These are phyloP conservation scores for Dendrolimus pini DNA, from an alignment of 2,888 invertebrate genomes.

Conservation along the genomic window DNA sequence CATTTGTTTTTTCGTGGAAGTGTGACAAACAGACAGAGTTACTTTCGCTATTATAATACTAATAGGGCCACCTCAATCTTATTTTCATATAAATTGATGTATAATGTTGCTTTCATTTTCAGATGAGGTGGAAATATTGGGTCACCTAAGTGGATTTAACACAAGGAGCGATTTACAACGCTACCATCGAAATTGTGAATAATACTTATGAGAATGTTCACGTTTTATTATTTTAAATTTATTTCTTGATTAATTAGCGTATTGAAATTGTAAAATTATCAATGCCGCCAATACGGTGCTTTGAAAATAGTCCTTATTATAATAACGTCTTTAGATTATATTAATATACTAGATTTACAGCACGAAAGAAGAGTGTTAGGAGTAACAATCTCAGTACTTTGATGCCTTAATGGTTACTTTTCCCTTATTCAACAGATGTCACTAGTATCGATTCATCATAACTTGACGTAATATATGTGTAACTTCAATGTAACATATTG, in stretches of 20 bases:
- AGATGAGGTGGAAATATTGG: constrained; percentile 63
- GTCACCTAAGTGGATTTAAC: constrained; percentile 28
- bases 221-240: constrained; percentile 9
- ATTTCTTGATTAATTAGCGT: constrained; percentile 12
- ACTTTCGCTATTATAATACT: too few species aligned
- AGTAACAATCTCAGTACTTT: too few species aligned
- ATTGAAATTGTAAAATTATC: constrained; percentile 22
- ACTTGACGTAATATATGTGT: too few species aligned
- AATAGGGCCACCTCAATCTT: too few species aligned
- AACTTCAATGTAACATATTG: too few species aligned
- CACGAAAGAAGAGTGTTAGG: too few species aligned
- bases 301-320: constrained; percentile 43
- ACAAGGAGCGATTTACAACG: constrained; percentile 19
- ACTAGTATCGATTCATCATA: too few species aligned
- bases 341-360: neutral
- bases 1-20: too few species aligned
- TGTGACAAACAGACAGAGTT: too few species aligned
- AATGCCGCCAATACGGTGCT: constrained; percentile 59
- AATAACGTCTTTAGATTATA: constrained; percentile 19
- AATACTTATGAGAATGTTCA: neutral
- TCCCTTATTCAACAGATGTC: too few species aligned
- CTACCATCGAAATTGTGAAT: constrained; percentile 30
- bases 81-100: too few species aligned
- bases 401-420: too few species aligned
- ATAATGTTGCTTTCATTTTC: constrained; percentile 22